Base-by-base conservation (phyloP, 2,113 vertebrate species). In the Axis porcinus region DNA sequence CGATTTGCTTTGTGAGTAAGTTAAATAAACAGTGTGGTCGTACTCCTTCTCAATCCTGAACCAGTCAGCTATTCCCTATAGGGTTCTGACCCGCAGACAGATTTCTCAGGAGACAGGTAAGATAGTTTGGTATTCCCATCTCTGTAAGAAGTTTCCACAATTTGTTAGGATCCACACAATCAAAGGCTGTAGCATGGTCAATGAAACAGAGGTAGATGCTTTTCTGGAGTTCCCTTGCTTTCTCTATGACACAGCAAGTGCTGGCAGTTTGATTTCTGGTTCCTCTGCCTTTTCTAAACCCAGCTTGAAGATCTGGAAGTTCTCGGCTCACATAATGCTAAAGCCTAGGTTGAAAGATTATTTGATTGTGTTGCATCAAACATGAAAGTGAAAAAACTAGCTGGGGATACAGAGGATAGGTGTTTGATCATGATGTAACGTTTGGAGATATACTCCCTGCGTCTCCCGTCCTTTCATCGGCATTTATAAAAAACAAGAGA, bases 401-500 rank as follows among this genome's bases (percentile, higher is more conserved):
- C 5, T 43, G 17, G 28, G 21, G 91, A 83, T 40, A 74, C 4
- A 87, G 27, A 28, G 9, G 1, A 10, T 47, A 19, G 36, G 25
- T 54, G 7, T 67, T 36, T 57, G 54, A 57, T 89, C 0, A 12
- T 23, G 36, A 79, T 43, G 3, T 17, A 43, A 25, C 47, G 19
- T 45, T 76, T 47, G n/a, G 27, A 82, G 54, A 43, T 45, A 79
- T 19, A 33, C 50, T 64, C 12, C 33, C 3, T 33, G 8, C 0
- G 1, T 6, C 7, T 79, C 3, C 1, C 8, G 2, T 95, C 10
- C 0, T 94, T 67, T 7, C 47, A 45, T 13, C 11, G 74, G 54
- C 30, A 60, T 85, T 89, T 81, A 47, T 14, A 82, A 78, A 85
- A 95, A 76, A 55, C 28, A 88, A 60, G 15, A 74, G 57, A 64